Conservation (phyloP, 2,113 vertebrate species). For the Lepidothrix coronata region DNA sequence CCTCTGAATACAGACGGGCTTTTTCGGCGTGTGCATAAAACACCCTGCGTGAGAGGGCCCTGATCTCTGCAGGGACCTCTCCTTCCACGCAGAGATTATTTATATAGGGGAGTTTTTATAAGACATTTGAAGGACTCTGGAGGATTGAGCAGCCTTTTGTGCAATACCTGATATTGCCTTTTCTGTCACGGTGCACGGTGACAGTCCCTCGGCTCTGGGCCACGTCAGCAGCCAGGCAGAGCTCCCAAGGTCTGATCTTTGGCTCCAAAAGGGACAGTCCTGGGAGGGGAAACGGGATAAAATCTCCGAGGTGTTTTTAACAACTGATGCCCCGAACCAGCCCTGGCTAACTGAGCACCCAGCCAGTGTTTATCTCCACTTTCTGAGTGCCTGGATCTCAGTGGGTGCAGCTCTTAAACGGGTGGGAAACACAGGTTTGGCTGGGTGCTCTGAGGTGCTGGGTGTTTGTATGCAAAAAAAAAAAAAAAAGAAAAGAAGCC, state of each 20-base stretch:
- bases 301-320: not conserved
- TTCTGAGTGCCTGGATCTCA: not conserved
- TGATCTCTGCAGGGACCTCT: slow-evolving; percentile 1
- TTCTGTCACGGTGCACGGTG: not conserved
- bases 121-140: not conserved
- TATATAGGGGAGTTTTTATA: slow-evolving; percentile 22
- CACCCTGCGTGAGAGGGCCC: not conserved
- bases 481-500: not conserved
- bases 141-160: slow-evolving; percentile 4
- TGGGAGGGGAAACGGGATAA: accelerated
- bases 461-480: not conserved
- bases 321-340: not conserved
- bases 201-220: not conserved
- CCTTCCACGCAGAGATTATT: slow-evolving; percentile 12
- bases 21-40: not conserved
- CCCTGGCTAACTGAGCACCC: accelerated
- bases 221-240: not conserved
- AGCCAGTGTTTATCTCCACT: accelerated
- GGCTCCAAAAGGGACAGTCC: not conserved
- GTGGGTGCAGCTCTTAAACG: not conserved
- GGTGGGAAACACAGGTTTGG: not conserved
- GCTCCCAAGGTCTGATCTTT: not conserved
- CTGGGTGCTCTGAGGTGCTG: not conserved
- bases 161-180: not conserved
- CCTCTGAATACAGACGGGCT: not conserved